Evolutionary conservation across 2,888 invertebrate genomes (phyloP).

Genomic region (Watsonalla cultraria): DNA sequence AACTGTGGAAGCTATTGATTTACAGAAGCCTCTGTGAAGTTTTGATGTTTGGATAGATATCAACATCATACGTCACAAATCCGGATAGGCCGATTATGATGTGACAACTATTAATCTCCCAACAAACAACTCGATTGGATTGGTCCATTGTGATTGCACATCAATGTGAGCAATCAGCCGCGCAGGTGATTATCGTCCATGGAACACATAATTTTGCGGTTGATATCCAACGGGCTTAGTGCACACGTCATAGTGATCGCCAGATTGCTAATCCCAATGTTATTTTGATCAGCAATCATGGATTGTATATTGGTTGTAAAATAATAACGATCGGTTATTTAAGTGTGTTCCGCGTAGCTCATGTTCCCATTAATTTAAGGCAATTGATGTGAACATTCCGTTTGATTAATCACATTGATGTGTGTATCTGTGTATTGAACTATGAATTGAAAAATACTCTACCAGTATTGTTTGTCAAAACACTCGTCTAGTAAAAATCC

Average conservation of each 20-base stretch:
- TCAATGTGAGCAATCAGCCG: constrained; percentile 48
- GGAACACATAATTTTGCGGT: constrained; percentile 56
- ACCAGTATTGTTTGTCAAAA: too few relatives aligned
- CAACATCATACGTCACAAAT: neutral
- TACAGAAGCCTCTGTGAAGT: too few relatives aligned
- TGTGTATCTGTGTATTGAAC: too few relatives aligned
- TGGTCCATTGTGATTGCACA: constrained; percentile 25
- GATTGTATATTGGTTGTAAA: constrained; percentile 32
- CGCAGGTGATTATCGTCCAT: constrained; percentile 48
- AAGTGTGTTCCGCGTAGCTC: neutral
- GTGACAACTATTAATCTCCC: constrained; percentile 20
- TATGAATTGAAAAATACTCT: too few relatives aligned
- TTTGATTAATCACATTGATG: too few relatives aligned
- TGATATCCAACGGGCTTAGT: constrained; percentile 40
- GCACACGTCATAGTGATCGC: constrained; percentile 42
- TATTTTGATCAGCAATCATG: constrained; percentile 42
- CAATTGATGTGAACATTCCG: neutral
- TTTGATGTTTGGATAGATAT: neutral
- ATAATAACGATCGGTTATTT: neutral
- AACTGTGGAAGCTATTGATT: too few relatives aligned
- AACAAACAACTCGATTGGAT: constrained; percentile 23
- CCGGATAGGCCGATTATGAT: constrained; percentile 14
- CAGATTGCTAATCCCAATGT: constrained; percentile 45
- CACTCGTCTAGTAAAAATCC: too few relatives aligned
- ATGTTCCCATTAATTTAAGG: constrained; percentile 1